phyloP scores from a whole-genome alignment of 2,113 vertebrate species.

The Proterorhinus semilunaris region DNA sequence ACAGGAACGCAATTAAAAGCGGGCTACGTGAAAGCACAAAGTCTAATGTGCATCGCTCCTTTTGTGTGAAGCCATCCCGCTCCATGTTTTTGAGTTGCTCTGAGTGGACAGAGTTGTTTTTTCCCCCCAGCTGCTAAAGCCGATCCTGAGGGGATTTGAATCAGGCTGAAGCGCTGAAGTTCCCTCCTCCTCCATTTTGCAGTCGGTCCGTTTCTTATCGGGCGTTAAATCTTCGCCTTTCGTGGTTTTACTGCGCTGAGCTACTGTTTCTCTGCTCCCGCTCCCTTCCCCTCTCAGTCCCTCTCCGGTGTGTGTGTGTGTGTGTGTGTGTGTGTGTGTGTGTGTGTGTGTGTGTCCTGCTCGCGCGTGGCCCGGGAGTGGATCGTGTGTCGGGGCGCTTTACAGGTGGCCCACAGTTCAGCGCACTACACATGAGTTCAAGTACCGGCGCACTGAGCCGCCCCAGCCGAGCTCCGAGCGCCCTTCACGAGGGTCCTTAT shows the following conservation, averaged over 20 bases:
- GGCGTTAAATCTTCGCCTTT: constrained; percentile 59
- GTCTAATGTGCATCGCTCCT: too few species aligned
- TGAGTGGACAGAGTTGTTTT: too few species aligned
- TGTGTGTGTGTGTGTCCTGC: constrained; percentile 56
- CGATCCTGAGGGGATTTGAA: too few species aligned
- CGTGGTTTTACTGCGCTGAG: constrained; percentile 45
- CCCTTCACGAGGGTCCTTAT: constrained; percentile 61
- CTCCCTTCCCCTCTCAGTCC: background rate
- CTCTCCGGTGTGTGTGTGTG: too few species aligned
- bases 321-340: background rate
- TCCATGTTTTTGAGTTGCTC: too few species aligned
- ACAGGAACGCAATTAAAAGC: too few species aligned
- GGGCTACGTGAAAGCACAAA: too few species aligned
- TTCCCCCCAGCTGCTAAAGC: too few species aligned
- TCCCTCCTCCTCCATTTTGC: constrained; percentile 32
- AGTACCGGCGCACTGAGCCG: constrained; percentile 65
- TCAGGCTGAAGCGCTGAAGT: background rate
- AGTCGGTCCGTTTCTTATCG: constrained; percentile 56
- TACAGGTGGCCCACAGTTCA: constrained; percentile 74
- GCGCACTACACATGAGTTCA: constrained; percentile 61
- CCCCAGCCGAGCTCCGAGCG: constrained; percentile 49
- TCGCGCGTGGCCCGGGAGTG: constrained; percentile 67
- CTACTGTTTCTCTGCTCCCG: constrained; percentile 18
- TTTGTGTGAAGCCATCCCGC: too few species aligned
- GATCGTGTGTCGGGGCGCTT: constrained; percentile 74